A percentile compares a stretch with the other conserved stretches of the same genome.
Evolutionary conservation across 2,113 vertebrate species (phyloP).

Genomic region (Tachysurus fulvidraco): DNA sequence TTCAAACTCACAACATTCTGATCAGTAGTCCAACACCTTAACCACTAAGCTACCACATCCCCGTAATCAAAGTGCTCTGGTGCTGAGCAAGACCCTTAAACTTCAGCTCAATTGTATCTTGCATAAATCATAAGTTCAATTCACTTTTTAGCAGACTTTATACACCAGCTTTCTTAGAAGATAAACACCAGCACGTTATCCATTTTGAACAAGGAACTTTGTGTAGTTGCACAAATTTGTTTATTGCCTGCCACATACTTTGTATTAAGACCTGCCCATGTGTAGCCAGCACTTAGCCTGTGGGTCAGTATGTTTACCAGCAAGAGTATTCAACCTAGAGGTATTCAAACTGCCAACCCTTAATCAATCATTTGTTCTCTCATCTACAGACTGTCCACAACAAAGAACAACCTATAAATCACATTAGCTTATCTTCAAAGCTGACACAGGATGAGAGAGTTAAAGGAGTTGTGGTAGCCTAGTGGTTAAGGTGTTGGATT

Average conservation of each 20-base stretch:
- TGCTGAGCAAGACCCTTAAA: no score
- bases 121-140: background rate
- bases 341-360: background rate
- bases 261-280: background rate
- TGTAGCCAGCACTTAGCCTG: background rate
- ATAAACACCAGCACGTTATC: background rate
- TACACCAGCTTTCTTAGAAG: background rate
- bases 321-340: background rate
- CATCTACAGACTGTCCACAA: background rate
- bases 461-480: no score
- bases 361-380: background rate
- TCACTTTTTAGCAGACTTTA: background rate
- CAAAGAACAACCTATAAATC: background rate
- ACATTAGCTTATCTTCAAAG: background rate
- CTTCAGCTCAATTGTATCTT: no score
- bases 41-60: no score
- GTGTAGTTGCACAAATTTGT: slow-evolving; percentile 33
- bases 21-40: no score
- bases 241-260: background rate
- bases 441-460: background rate
- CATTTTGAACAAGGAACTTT: background rate
- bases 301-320: background rate
- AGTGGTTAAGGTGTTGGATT: no score
- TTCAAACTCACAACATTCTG: no score
- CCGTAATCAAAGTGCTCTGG: no score